phyloP scores from a whole-genome alignment of 2,797 vertebrate species.

The Cyprinodon diabolis region DNA sequence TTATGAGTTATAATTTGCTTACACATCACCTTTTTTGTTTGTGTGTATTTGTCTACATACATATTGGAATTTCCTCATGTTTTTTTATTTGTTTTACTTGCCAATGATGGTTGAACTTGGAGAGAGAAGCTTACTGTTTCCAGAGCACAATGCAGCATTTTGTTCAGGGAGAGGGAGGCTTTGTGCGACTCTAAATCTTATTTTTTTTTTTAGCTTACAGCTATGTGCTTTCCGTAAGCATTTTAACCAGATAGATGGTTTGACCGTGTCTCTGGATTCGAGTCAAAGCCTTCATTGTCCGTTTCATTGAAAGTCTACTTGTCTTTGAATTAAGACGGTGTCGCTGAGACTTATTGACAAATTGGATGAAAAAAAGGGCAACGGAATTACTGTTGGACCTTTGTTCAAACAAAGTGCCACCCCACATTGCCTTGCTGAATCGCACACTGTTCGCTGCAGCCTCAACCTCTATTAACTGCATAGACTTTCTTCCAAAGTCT shows the following conservation, averaged over 20 bases:
- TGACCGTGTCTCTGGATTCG: conserved; percentile 14
- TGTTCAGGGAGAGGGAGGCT: conserved; percentile 34
- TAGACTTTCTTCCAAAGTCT: conserved; percentile 27
- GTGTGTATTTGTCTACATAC: conserved; percentile 1
- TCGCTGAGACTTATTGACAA: neutral
- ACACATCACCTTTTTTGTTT: neutral
- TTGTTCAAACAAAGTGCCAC: neutral
- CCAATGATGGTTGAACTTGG: conserved; percentile 28
- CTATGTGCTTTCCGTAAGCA: conserved; percentile 21
- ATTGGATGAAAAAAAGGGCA: conserved; percentile 1
- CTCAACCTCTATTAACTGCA: conserved; percentile 9
- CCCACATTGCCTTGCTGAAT: conserved; percentile 7
- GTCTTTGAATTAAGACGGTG: conserved; percentile 8
- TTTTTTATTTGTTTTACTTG: conserved; percentile 22
- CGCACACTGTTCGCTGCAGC: conserved; percentile 4
- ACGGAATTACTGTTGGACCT: conserved; percentile 1
- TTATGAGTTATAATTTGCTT: neutral
- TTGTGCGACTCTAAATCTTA: conserved; percentile 41
- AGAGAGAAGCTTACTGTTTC: conserved; percentile 41
- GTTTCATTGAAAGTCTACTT: conserved; percentile 25
- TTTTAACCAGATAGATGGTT: conserved; percentile 11
- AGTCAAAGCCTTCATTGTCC: conserved; percentile 38
- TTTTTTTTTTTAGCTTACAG: conserved; percentile 31
- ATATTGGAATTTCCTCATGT: conserved; percentile 10
- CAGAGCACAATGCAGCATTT: conserved; percentile 49